These are phyloP conservation scores for Atta texana DNA, from an alignment of 1,140 invertebrate species.

Conservation along the genomic window DNA sequence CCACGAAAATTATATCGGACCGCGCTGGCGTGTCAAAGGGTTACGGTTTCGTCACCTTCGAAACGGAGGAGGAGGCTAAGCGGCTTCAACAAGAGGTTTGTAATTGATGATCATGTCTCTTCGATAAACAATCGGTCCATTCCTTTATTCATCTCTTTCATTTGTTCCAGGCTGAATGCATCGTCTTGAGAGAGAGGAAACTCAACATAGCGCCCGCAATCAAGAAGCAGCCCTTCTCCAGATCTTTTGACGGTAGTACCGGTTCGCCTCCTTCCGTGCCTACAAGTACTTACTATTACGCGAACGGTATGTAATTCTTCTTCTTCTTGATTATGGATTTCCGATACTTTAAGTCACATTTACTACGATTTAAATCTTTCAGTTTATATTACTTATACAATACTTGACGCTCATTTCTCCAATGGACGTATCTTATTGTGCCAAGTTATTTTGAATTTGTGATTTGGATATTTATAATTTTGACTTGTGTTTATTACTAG, in stretches of 20 bases:
- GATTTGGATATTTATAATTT: not conserved
- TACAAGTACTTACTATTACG: conserved; percentile 87
- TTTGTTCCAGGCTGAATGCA: conserved; percentile 88
- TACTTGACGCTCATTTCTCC: not conserved
- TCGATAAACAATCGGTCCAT: not conserved
- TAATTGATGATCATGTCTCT: conserved; percentile 43
- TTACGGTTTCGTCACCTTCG: conserved; percentile 98
- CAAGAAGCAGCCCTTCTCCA: conserved; percentile 91
- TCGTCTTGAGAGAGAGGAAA: conserved; percentile 93
- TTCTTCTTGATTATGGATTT: conserved; percentile 1
- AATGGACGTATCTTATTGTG: not conserved
- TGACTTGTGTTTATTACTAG: not conserved
- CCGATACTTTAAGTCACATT: not conserved
- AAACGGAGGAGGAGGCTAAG: conserved; percentile 95
- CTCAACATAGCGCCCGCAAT: conserved; percentile 96
- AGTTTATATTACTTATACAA: not conserved
- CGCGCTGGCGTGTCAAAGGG: conserved; percentile 97
- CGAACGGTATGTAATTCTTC: conserved; percentile 83
- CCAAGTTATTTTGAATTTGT: not conserved
- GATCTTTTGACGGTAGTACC: conserved; percentile 84
- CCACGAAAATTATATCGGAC: conserved; percentile 97
- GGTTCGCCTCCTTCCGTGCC: conserved; percentile 85
- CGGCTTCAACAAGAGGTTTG: conserved; percentile 89
- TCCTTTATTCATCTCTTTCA: conserved; percentile 4
- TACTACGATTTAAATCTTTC: not conserved